A percentile compares a stretch with the other conserved stretches of the same genome.
These are phyloP conservation scores for Drosophila mulleri DNA, from an alignment of 2,888 invertebrate genomes.

Conservation along the genomic window DNA sequence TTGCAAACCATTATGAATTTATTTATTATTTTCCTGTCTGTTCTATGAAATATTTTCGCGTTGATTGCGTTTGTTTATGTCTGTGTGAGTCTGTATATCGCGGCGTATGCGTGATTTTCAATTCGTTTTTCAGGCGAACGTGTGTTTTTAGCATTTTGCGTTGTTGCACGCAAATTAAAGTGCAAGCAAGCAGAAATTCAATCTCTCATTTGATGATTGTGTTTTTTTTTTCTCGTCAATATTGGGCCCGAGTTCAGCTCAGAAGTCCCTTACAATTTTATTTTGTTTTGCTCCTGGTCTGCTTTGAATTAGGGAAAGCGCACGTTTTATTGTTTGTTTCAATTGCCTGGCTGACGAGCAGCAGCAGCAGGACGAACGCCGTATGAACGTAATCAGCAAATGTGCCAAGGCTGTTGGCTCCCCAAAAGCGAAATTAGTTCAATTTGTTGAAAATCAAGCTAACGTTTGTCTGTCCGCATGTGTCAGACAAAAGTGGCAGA, in stretches of 20 bases:
- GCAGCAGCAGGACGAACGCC: conserved; percentile 29
- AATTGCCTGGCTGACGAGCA: conserved; percentile 70
- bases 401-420: conserved; percentile 64
- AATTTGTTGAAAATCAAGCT: conserved; percentile 77
- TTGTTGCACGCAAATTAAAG: conserved; percentile 75
- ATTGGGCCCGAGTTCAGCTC: conserved; percentile 2
- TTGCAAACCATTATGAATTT: conserved; percentile 78
- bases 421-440: conserved; percentile 72
- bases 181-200: conserved; percentile 79
- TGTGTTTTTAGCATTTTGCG: conserved; percentile 69
- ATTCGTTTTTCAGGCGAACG: conserved; percentile 53
- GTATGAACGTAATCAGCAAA: conserved; percentile 73
- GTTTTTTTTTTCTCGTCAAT: conserved; percentile 10
- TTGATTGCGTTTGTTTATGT: conserved; percentile 66
- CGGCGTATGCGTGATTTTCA: conserved; percentile 66
- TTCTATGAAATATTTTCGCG: conserved; percentile 48
- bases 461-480: conserved; percentile 39
- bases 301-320: conserved; percentile 78
- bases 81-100: conserved; percentile 33
- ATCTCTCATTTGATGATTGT: conserved; percentile 73
- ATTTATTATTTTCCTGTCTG: conserved; percentile 71
- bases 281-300: conserved; percentile 20
- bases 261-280: conserved; percentile 61
- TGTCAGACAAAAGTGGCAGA: conserved; percentile 29
- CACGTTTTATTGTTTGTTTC: conserved; percentile 80